Percentiles rank a stretch among this genome's conserved stretches.
phyloP scores from a whole-genome alignment of 2,888 invertebrate species.

The Omphaloscelis lunosa region DNA sequence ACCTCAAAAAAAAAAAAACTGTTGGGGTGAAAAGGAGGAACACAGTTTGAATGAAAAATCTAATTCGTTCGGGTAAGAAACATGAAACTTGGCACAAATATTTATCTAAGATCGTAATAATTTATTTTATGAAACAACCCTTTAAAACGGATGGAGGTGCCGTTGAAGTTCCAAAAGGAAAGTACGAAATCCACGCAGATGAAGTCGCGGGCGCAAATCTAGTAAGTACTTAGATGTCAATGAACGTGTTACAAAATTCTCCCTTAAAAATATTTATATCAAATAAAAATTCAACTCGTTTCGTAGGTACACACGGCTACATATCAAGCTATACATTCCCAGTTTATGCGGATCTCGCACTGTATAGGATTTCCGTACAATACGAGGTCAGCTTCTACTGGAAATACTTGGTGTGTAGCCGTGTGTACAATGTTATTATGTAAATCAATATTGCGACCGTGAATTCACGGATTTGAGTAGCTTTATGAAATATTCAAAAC shows the following conservation, averaged over 20 bases:
- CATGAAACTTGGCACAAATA: neutral
- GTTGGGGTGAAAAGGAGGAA: neutral
- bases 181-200: neutral
- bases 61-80: neutral
- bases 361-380: too few relatives aligned
- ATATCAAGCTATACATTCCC: too few relatives aligned
- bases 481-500: slow-evolving; percentile 49
- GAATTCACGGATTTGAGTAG: slow-evolving; percentile 64
- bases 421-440: slow-evolving; percentile 52
- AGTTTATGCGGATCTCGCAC: too few relatives aligned
- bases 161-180: neutral
- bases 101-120: neutral
- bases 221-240: neutral
- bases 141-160: neutral
- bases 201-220: neutral
- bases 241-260: neutral
- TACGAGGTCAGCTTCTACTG: too few relatives aligned
- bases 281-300: slow-evolving; percentile 15
- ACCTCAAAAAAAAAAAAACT: too few relatives aligned
- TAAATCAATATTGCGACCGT: slow-evolving; percentile 60
- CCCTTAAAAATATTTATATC: neutral
- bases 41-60: neutral
- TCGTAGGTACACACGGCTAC: too few relatives aligned
- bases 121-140: neutral
- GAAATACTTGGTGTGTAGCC: too few relatives aligned